Conservation (phyloP, 2,888 invertebrate species). For the Litoditis marina region DNA sequence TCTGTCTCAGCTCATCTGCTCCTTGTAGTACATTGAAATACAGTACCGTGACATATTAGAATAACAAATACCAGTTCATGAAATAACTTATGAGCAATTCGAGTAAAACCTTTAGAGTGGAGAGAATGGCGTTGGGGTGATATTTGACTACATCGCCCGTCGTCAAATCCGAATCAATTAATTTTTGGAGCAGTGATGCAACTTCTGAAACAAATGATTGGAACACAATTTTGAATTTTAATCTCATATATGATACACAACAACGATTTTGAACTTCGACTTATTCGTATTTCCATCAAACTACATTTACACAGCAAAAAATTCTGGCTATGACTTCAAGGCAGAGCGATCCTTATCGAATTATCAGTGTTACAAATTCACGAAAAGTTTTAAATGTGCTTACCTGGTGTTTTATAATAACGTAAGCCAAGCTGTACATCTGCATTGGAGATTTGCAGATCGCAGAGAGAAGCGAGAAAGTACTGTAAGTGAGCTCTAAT, state of each 20-base stretch:
- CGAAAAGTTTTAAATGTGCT: not conserved
- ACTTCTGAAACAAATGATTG: conserved; percentile 9
- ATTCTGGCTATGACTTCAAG: not conserved
- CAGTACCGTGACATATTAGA: too few species aligned
- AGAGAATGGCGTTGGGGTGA: conserved; percentile 14
- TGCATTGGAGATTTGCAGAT: not conserved
- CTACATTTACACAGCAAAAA: not conserved
- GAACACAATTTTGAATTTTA: too few species aligned
- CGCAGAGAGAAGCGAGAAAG: conserved; percentile 15
- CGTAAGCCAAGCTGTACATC: conserved; percentile 11
- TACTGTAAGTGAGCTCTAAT: too few species aligned
- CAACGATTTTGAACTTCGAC: not conserved
- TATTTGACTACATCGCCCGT: conserved; percentile 1
- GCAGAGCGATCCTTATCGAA: too few species aligned
- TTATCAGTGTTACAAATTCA: too few species aligned
- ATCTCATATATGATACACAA: too few species aligned
- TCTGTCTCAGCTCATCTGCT: too few species aligned
- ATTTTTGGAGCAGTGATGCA: not conserved
- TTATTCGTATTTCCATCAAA: not conserved
- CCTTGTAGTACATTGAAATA: too few species aligned
- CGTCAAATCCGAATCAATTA: not conserved
- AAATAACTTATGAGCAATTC: too few species aligned
- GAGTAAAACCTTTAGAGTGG: conserved; percentile 12
- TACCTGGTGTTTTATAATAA: conserved; percentile 11
- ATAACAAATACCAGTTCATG: too few species aligned